These are phyloP conservation scores for Caenorhabditis sp. DNA, from an alignment of 2,888 invertebrate genomes.

Conservation along the genomic window DNA sequence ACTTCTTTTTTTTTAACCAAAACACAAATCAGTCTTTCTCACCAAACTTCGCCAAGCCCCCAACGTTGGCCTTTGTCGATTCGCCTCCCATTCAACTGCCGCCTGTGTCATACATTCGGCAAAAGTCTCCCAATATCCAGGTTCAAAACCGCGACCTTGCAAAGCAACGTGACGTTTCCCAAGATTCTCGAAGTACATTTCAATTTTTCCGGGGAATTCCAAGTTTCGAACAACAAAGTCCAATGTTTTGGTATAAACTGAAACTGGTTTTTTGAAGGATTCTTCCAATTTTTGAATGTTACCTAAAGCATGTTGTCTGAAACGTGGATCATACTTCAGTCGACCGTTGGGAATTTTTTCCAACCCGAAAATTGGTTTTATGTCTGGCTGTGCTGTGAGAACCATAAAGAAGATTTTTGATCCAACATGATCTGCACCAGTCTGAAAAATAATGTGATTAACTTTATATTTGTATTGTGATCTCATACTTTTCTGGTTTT, in stretches of 20 bases:
- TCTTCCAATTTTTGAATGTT: no score
- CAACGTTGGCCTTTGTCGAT: conserved; percentile 60
- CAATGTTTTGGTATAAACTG: conserved; percentile 62
- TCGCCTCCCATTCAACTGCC: conserved; percentile 66
- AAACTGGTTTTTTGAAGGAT: conserved; percentile 8
- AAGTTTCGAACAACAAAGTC: conserved; percentile 67
- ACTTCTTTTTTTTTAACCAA: not conserved
- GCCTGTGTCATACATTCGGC: conserved; percentile 67
- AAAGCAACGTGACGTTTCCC: conserved; percentile 66
- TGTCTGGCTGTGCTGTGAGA: conserved; percentile 65
- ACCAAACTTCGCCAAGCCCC: conserved; percentile 66
- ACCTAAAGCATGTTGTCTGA: conserved; percentile 55
- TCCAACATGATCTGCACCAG: conserved; percentile 66
- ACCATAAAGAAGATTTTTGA: conserved; percentile 68
- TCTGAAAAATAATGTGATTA: conserved; percentile 48
- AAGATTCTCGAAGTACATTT: conserved; percentile 63
- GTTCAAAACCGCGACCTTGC: conserved; percentile 66
- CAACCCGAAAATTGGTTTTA: conserved; percentile 65
- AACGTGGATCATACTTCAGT: conserved; percentile 63
- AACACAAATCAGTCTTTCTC: conserved; percentile 2
- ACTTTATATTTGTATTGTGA: not conserved
- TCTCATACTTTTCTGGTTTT: conserved; percentile 61
- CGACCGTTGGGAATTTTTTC: conserved; percentile 66
- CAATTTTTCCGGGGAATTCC: conserved; percentile 64
- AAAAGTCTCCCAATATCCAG: conserved; percentile 72